Conservation (phyloP, 2,113 vertebrate genomes). For the Poeciliopsis retropinna region DNA sequence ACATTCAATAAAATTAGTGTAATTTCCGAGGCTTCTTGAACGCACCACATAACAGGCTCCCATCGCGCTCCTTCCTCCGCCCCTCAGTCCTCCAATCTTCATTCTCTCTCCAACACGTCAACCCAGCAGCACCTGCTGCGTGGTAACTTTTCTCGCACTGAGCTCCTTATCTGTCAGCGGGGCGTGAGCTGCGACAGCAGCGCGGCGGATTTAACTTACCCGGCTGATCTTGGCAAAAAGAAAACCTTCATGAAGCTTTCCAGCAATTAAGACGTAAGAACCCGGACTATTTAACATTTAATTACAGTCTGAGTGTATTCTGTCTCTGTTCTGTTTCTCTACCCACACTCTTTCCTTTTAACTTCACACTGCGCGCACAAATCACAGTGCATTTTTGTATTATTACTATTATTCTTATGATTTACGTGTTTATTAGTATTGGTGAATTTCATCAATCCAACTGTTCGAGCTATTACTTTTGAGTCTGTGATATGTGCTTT, state of each 20-base stretch:
- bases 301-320: neutral
- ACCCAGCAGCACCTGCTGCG: neutral
- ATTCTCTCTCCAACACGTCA: neutral
- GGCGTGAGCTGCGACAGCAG: neutral
- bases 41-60: conserved; percentile 11
- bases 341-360: neutral
- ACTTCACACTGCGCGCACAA: too few relatives aligned
- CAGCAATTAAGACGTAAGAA: neutral
- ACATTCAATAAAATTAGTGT: neutral
- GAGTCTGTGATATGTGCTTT: too few relatives aligned
- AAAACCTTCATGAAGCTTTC: neutral
- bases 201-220: neutral
- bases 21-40: conserved; percentile 41
- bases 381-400: too few relatives aligned
- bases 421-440: too few relatives aligned
- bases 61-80: neutral
- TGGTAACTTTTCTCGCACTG: neutral
- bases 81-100: neutral
- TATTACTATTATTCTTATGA: too few relatives aligned
- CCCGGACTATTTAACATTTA: neutral
- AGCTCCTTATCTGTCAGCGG: neutral
- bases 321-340: neutral
- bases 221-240: neutral
- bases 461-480: too few relatives aligned
- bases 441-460: too few relatives aligned